Conservation (phyloP, 1,140 invertebrate genomes). For the Penaeus japonicus region DNA sequence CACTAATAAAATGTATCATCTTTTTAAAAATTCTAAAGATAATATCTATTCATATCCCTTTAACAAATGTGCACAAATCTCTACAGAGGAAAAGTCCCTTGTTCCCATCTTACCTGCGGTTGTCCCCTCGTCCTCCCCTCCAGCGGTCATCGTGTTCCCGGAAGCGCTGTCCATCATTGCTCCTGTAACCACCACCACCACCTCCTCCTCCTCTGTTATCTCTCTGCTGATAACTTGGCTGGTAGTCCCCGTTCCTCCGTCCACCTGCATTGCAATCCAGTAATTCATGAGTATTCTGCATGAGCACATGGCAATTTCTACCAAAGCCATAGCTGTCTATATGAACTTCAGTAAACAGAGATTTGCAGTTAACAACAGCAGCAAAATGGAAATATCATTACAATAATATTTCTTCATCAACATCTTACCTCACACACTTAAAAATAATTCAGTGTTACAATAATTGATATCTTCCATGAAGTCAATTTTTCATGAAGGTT, state of each 20-base stretch:
- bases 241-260: conserved; percentile 61
- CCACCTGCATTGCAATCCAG: conserved; percentile 37
- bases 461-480: too few species aligned
- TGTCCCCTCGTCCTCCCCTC: conserved; percentile 61
- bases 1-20: too few species aligned
- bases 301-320: neutral
- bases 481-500: too few species aligned
- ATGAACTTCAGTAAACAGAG: conserved; percentile 33
- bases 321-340: neutral
- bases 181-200: conserved; percentile 67
- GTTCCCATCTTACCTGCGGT: conserved; percentile 50
- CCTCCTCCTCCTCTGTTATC: conserved; percentile 65
- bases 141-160: conserved; percentile 54
- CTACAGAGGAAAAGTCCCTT: too few species aligned
- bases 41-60: too few species aligned
- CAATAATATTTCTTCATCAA: too few species aligned
- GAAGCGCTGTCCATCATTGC: conserved; percentile 64
- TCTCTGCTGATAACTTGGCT: conserved; percentile 28
- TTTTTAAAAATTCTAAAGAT: too few species aligned
- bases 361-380: neutral
- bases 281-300: neutral
- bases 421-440: too few species aligned
- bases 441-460: too few species aligned
- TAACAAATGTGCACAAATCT: too few species aligned
- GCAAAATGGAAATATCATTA: too few species aligned